Percentiles rank a stretch among this genome's conserved stretches.
Conservation (phyloP, 2,113 vertebrate species). For the Notothenia rossii region DNA sequence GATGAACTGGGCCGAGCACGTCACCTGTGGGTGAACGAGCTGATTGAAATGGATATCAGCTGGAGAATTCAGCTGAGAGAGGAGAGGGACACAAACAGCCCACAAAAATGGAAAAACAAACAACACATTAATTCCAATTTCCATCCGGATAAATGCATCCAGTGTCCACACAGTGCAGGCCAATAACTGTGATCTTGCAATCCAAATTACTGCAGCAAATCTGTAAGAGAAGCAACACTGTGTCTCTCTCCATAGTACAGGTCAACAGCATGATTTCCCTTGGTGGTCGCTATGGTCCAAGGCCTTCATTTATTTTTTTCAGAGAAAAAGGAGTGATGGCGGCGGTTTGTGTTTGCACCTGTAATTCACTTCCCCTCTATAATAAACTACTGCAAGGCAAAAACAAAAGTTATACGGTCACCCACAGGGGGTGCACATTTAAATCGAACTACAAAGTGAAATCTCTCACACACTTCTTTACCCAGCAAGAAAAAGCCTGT, state of each 20-base stretch:
- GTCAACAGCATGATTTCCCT: conserved; percentile 55
- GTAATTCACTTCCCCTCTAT: conserved; percentile 32
- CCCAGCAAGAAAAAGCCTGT: conserved; percentile 11
- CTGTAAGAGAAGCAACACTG: conserved; percentile 57
- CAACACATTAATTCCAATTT: conserved; percentile 68
- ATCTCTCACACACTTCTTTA: conserved; percentile 39
- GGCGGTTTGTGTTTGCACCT: conserved; percentile 7
- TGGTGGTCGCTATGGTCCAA: conserved; percentile 48
- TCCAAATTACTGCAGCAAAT: conserved; percentile 74
- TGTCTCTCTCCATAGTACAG: conserved; percentile 48
- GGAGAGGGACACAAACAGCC: conserved; percentile 22
- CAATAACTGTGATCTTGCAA: conserved; percentile 52
- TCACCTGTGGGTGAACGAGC: conserved; percentile 73
- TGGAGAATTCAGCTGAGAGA: conserved; percentile 35
- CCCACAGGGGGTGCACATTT: conserved; percentile 33
- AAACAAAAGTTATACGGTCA: conserved; percentile 70
- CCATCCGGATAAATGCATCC: conserved; percentile 54
- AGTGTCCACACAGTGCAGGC: conserved; percentile 39
- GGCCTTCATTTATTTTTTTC: conserved; percentile 24
- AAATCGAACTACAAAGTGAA: conserved; percentile 57
- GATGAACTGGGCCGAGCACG: conserved; percentile 42
- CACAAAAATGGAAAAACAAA: conserved; percentile 58
- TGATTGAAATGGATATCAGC: conserved; percentile 72
- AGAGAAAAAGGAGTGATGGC: background rate
- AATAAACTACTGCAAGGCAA: conserved; percentile 38